These are phyloP conservation scores for Busseola fusca DNA, from an alignment of 2,888 invertebrate species.

Conservation along the genomic window DNA sequence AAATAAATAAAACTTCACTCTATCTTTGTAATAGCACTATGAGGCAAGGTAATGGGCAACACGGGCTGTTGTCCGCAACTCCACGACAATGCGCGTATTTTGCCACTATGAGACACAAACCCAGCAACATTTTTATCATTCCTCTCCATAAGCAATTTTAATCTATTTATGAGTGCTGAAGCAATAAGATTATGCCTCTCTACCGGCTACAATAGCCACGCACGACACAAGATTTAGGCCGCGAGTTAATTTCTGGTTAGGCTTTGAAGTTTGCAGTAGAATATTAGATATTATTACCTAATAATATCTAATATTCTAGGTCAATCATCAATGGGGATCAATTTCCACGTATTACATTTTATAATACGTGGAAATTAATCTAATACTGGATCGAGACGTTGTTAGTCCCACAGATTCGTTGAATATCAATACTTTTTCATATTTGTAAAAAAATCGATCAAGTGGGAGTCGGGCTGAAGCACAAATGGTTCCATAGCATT, in stretches of 20 bases:
- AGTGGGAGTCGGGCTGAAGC: too few species aligned
- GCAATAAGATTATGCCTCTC: background rate
- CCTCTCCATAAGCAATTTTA: too few species aligned
- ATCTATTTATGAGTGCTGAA: background rate
- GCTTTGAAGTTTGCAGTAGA: background rate
- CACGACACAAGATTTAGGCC: background rate
- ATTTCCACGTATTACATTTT: too few species aligned
- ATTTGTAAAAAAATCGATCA: too few species aligned
- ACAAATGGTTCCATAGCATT: too few species aligned
- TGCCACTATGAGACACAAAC: background rate
- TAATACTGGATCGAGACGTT: background rate
- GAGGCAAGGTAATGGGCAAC: too few species aligned
- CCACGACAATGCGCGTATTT: too few species aligned
- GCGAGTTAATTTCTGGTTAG: background rate
- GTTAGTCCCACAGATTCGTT: background rate
- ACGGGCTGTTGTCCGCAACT: too few species aligned
- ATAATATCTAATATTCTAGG: too few species aligned
- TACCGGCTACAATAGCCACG: conserved; percentile 2
- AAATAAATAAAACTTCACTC: background rate
- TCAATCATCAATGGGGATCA: too few species aligned
- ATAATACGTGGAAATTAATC: background rate
- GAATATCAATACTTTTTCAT: background rate
- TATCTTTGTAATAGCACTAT: background rate
- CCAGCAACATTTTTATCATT: background rate
- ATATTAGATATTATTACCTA: too few species aligned